phyloP scores from a whole-genome alignment of 2,797 vertebrate genomes.

The Eulemur coronatus region DNA sequence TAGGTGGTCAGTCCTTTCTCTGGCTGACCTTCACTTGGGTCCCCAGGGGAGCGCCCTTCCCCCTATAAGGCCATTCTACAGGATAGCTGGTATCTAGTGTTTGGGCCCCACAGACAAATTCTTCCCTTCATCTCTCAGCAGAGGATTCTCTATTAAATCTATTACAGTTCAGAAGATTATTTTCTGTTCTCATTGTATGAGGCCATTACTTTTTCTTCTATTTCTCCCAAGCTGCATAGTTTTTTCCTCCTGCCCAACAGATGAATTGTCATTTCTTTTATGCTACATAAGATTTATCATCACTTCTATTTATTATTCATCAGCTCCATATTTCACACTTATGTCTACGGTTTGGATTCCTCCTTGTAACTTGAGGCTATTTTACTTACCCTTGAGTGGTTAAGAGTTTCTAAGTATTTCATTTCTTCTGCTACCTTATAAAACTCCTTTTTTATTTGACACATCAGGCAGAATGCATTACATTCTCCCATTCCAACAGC shows the following conservation, averaged over 20 bases:
- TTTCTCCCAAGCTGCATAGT: background rate
- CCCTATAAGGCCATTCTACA: background rate
- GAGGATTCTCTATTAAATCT: background rate
- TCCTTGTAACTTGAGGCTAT: background rate
- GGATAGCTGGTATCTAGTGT: background rate
- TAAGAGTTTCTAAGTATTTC: background rate
- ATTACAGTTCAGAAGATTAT: background rate
- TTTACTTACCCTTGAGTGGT: background rate
- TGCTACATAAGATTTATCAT: background rate
- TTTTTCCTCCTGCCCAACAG: background rate
- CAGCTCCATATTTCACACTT: background rate
- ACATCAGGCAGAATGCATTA: background rate
- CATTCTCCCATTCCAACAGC: background rate
- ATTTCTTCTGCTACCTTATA: background rate
- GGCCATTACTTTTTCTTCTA: background rate
- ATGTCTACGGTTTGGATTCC: background rate
- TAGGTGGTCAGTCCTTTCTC: background rate
- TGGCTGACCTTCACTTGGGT: background rate
- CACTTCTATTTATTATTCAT: background rate
- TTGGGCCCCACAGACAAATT: background rate
- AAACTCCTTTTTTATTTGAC: background rate
- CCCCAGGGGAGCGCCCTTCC: background rate
- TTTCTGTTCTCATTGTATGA: background rate
- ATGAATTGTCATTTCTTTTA: background rate
- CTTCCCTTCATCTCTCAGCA: background rate